These are phyloP conservation scores for Melangyna quadrimaculata DNA, from an alignment of 2,888 invertebrate species.

Conservation along the genomic window DNA sequence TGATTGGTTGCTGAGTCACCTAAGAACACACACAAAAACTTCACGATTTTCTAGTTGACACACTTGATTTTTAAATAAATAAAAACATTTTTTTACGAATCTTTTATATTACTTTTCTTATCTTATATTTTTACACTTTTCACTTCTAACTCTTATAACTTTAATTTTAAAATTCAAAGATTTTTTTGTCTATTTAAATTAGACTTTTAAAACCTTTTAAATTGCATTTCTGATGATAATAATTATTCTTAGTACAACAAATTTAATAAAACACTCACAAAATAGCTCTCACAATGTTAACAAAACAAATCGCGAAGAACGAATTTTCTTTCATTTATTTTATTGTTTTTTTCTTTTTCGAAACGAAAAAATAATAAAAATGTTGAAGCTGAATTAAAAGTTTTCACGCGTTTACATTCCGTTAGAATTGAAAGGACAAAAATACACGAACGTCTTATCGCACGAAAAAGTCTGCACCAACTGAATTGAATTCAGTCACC, in stretches of 20 bases:
- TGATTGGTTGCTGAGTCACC: not conserved
- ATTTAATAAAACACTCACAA: not conserved
- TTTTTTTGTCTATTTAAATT: not conserved
- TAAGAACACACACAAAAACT: not conserved
- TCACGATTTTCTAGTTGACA: not conserved
- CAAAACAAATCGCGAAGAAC: not conserved
- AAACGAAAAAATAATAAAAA: not conserved
- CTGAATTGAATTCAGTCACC: slow-evolving; percentile 73
- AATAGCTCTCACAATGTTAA: not conserved
- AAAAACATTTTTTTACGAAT: not conserved
- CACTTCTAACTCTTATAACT: not conserved
- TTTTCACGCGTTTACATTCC: slow-evolving; percentile 56
- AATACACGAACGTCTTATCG: slow-evolving; percentile 70
- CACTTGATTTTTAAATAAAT: not conserved
- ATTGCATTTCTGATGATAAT: not conserved
- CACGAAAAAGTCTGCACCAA: slow-evolving; percentile 72
- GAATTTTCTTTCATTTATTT: not conserved
- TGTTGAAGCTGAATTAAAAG: not conserved
- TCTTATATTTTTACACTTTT: not conserved
- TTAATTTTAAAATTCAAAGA: not conserved
- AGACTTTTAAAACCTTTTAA: not conserved
- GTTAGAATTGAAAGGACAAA: slow-evolving; percentile 36
- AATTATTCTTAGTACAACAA: not conserved
- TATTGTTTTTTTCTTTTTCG: not conserved
- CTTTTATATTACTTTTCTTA: not conserved